These are phyloP conservation scores for Oenanthe melanoleuca DNA, from an alignment of 2,113 vertebrate species.

Conservation along the genomic window DNA sequence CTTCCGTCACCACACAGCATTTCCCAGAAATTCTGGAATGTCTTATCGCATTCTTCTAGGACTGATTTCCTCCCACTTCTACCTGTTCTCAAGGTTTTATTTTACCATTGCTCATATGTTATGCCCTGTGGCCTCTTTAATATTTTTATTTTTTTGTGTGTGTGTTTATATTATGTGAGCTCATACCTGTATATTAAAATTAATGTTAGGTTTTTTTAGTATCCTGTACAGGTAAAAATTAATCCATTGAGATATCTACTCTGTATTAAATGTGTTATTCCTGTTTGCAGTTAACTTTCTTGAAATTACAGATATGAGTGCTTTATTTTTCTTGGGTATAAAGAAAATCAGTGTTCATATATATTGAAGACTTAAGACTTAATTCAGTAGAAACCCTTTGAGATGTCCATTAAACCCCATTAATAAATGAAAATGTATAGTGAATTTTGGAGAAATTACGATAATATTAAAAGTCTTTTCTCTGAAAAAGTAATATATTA, in stretches of 20 bases:
- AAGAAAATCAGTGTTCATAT: neutral
- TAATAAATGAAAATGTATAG: neutral
- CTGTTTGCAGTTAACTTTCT: neutral
- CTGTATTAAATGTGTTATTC: neutral
- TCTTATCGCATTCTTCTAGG: slow-evolving; percentile 35
- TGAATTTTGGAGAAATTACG: neutral
- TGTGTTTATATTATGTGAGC: neutral
- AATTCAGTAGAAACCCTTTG: neutral
- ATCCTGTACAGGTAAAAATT: neutral
- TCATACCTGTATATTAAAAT: neutral
- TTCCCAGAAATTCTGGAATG: slow-evolving; percentile 39
- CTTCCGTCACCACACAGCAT: neutral
- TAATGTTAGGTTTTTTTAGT: neutral
- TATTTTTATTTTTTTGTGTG: neutral
- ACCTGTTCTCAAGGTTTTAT: slow-evolving; percentile 26
- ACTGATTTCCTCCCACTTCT: slow-evolving; percentile 42
- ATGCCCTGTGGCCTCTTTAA: neutral
- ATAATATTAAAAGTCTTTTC: neutral
- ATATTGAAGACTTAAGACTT: neutral
- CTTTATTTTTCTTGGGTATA: neutral
- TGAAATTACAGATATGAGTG: neutral
- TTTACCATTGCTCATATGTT: neutral
- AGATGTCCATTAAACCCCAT: neutral
- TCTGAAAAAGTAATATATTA: neutral
- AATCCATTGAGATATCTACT: neutral